Evolutionary conservation across 2,797 vertebrate genomes (phyloP).

Genomic region (Darevskia mixta): DNA sequence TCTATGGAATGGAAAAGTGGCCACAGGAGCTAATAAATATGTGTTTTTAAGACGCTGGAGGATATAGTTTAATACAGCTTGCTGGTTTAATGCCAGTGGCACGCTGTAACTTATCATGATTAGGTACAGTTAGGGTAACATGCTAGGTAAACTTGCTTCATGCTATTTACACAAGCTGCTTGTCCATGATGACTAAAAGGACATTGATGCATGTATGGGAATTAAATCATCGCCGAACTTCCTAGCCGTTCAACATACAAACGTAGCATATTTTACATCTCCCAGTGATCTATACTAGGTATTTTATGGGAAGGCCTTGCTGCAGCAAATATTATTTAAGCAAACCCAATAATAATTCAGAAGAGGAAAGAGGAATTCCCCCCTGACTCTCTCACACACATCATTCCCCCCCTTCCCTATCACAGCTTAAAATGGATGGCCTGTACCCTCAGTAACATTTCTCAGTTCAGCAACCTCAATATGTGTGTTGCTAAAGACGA

Average conservation of each 20-base stretch:
- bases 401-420: constrained; percentile 43
- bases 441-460: constrained; percentile 54
- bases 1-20: constrained; percentile 59
- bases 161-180: constrained; percentile 37
- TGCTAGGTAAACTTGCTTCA: constrained; percentile 32
- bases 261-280: constrained; percentile 39
- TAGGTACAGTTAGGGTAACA: constrained; percentile 42
- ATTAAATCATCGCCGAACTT: constrained; percentile 20
- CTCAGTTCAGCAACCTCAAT: constrained; percentile 61
- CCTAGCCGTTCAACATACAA: constrained; percentile 38
- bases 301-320: constrained; percentile 19
- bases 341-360: constrained; percentile 50
- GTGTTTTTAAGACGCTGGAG: constrained; percentile 24
- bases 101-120: constrained; percentile 56
- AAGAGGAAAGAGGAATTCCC: constrained; percentile 10
- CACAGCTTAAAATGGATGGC: constrained; percentile 61
- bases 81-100: constrained; percentile 46
- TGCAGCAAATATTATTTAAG: constrained; percentile 50
- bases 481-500: constrained; percentile 64
- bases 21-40: constrained; percentile 58
- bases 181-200: constrained; percentile 39
- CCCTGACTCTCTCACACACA: not conserved
- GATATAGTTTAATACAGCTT: constrained; percentile 60
- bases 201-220: not conserved
- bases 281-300: constrained; percentile 25